phyloP scores from a whole-genome alignment of 2,113 vertebrate genomes.

The Nanorana parkeri region DNA sequence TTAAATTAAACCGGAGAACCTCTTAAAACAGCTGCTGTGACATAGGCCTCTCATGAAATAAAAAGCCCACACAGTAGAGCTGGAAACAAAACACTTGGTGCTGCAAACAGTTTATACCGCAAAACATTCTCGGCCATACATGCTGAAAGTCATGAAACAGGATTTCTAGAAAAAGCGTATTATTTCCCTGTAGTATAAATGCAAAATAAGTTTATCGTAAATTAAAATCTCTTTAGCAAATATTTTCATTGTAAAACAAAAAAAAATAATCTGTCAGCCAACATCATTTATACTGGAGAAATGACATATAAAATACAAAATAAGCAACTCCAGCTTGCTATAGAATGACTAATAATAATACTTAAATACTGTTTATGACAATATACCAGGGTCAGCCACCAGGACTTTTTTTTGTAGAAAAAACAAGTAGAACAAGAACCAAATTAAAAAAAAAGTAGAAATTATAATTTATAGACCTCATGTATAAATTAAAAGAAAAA shows the following conservation, averaged over 20 bases:
- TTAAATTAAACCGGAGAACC: no score
- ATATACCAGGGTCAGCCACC: constrained; percentile 20
- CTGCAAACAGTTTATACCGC: neutral
- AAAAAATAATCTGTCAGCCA: constrained; percentile 18
- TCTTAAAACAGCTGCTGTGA: no score
- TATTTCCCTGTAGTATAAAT: constrained; percentile 35
- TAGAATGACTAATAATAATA: accelerated
- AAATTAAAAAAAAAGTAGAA: constrained; percentile 40
- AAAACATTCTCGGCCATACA: neutral
- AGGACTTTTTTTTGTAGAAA: neutral
- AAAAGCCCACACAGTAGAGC: no score
- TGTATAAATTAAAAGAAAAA: constrained; percentile 54
- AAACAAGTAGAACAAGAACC: constrained; percentile 33
- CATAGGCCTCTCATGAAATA: no score
- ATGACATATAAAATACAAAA: constrained; percentile 36
- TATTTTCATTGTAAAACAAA: constrained; percentile 1
- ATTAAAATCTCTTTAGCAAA: constrained; percentile 32
- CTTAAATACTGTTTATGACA: neutral
- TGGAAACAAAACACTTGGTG: no score
- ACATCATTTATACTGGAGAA: constrained; percentile 38
- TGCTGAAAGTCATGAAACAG: neutral
- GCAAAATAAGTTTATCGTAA: constrained; percentile 30
- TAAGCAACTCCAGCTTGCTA: constrained; percentile 29
- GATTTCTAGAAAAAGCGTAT: constrained; percentile 12
- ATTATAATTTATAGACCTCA: constrained; percentile 50